Base-by-base conservation (phyloP, 2,113 vertebrate species). In the Dromaius novaehollandiae region DNA sequence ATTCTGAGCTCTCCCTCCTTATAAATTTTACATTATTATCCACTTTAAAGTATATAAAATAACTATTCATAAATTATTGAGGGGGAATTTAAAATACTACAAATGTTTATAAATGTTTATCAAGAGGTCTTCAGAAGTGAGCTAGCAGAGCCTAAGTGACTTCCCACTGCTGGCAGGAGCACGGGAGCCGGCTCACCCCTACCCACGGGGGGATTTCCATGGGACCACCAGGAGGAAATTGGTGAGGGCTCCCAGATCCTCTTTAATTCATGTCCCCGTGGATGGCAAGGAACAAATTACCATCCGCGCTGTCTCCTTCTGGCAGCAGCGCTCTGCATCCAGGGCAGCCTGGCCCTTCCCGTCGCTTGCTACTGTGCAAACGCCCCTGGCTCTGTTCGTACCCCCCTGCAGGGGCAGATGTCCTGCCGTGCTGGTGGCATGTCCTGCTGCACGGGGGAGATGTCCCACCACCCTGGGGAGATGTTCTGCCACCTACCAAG, bases 91-190 rank as follows among this genome's bases (percentile, higher is more conserved):
- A 97, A 97, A 97, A 97, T 97, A 97, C 95, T 95, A 97, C 97
- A 98, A 98, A 98, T 97, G 97, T 98, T 98, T 97, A 97, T 98
- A 98, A 97, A 97, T 97, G 97, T 97, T 97, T 97, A 97, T 97
- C 96, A 97, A 97, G 97, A 97, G 96, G 96, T 96, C 97, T 97
- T 97, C 95, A 95, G 94, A 93, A 97, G 96, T 7, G 82, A 97
- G 94, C 56, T 69, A 85, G 88, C 81, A 7, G 85, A 96, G 94
- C 93, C 93, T 66, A 56, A 89, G 93, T 80, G 84, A 86, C 96
- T 96, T 90, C 93, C 90, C 68, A 46, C 4, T 4, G 92, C 83
- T 93, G 95, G 92, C 96, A 95, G 94, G 95, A 97, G 92, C 48
- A 4, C 1, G 22, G 79, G 83, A 87, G 69, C 93, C 17, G 2